Base-by-base conservation (phyloP, 2,797 vertebrate species). In the Lepus oiostolus region DNA sequence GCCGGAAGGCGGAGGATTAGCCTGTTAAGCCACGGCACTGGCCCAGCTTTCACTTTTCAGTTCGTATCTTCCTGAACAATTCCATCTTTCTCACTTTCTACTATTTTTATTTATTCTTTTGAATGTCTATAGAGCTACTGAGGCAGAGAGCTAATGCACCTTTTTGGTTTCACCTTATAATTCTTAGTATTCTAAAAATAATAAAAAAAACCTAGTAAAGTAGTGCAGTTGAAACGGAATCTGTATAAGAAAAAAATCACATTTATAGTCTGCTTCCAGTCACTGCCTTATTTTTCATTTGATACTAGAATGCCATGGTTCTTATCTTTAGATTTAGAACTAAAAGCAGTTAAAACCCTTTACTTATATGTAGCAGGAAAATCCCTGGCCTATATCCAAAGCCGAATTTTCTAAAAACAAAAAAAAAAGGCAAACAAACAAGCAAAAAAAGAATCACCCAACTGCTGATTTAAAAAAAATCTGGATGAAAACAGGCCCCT, bases 391-490 rank as follows among this genome's bases (percentile, higher is more conserved):
- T 80, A 75, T 30, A 85, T 71, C 19, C 10, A 89, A 91, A 92
- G 71, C 38, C 72, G 75, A 82, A 95, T 79, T 96, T 95, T 42
- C 24, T 50, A 50, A 90, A 92, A 93, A 58, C 95, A 95, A 87
- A n/a, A 84, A 70, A 85, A 54, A 67, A 62, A 35, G 35, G 35
- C 35, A 58, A 90, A 92, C 90, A 58, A 96, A 95, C 84, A 84
- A 65, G 83, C 54, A 67, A 67, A 24, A n/a, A 72, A 67, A 24
- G n/a, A 80, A 62, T 85, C 95, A 91, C 26, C 7, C 32, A 91
- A 70, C 38, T 81, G 74, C 32, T 70, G 32, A 84, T 68, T 75
- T 72, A 17, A 87, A 76, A 74, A 88, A 90, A 84, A 58, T 68
- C 42, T 94, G 72, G 38, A 95, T 88, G 75, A 70, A 86, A 88